Evolutionary conservation across 2,797 vertebrate species (phyloP).

Genomic region (Cetoscarus ocellatus): DNA sequence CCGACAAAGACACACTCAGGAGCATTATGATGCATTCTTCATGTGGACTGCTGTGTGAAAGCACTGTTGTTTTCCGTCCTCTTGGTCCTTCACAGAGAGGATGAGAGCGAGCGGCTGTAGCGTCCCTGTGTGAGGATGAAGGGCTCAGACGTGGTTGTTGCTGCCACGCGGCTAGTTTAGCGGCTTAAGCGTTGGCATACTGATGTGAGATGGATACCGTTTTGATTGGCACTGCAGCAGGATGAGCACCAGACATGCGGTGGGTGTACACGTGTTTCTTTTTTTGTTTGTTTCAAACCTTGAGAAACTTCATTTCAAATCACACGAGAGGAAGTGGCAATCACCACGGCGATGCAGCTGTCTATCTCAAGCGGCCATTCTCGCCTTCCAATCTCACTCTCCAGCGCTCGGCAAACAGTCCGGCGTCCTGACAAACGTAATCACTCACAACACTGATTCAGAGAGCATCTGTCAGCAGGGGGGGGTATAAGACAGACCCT

Average conservation of each 20-base stretch:
- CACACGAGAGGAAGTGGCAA: conserved; percentile 70
- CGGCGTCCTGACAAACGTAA: conserved; percentile 70
- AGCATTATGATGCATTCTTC: conserved; percentile 36
- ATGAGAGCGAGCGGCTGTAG: conserved; percentile 40
- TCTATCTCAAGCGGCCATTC: conserved; percentile 70
- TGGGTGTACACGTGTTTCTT: conserved; percentile 28
- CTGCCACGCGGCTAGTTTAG: conserved; percentile 29
- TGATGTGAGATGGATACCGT: conserved; percentile 41
- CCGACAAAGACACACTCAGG: conserved; percentile 28
- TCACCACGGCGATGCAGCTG: conserved; percentile 61
- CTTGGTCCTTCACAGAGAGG: conserved; percentile 37
- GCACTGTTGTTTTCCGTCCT: conserved; percentile 31
- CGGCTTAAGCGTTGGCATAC: conserved; percentile 51
- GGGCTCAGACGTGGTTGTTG: conserved; percentile 30
- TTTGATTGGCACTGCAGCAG: conserved; percentile 54
- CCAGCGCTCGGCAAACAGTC: conserved; percentile 68
- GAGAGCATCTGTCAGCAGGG: conserved; percentile 58
- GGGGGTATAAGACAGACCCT: conserved; percentile 6
- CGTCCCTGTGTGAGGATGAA: conserved; percentile 53
- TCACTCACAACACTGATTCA: conserved; percentile 61
- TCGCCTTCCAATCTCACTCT: conserved; percentile 69
- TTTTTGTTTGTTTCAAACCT: conserved; percentile 14
- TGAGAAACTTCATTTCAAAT: conserved; percentile 69
- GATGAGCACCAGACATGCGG: conserved; percentile 43
- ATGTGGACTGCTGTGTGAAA: conserved; percentile 49